These are phyloP conservation scores for Bibio marci DNA, from an alignment of 2,888 invertebrate genomes.

Conservation along the genomic window DNA sequence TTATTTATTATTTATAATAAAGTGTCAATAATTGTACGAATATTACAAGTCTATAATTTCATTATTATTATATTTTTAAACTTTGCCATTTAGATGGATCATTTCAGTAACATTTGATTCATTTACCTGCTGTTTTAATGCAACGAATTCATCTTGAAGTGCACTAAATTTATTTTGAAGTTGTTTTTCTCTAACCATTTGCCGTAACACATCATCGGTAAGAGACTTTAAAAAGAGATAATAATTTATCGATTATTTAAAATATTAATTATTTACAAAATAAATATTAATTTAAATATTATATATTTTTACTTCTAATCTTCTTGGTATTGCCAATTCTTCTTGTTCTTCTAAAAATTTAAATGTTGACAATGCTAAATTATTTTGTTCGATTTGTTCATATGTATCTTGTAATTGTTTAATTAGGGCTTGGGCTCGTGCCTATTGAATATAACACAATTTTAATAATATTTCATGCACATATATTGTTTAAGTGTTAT, in stretches of 20 bases:
- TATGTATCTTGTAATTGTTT: conserved; percentile 76
- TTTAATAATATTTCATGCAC: too few relatives aligned
- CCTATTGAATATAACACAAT: conserved; percentile 9
- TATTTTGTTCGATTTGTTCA: conserved; percentile 80
- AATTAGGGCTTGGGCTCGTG: conserved; percentile 63
- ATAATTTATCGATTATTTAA: neutral
- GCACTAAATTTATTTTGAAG: conserved; percentile 71
- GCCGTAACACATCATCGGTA: conserved; percentile 81
- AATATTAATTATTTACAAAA: too few relatives aligned
- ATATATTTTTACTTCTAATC: conserved; percentile 51
- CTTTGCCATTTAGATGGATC: too few relatives aligned
- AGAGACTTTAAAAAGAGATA: conserved; percentile 40
- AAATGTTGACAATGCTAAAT: conserved; percentile 80
- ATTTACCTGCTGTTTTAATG: too few relatives aligned
- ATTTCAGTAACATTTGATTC: too few relatives aligned
- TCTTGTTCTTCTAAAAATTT: conserved; percentile 80
- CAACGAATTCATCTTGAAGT: conserved; percentile 45
- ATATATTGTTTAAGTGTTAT: too few relatives aligned
- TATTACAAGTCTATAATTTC: too few relatives aligned
- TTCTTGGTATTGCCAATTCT: conserved; percentile 71
- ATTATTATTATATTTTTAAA: too few relatives aligned
- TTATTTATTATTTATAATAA: too few relatives aligned
- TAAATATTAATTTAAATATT: conserved; percentile 4
- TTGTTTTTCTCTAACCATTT: conserved; percentile 77
- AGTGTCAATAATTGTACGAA: too few relatives aligned